A percentile compares a stretch with the other conserved stretches of the same genome.
phyloP scores from a whole-genome alignment of 2,888 invertebrate species.

The Neelides folsomi region DNA sequence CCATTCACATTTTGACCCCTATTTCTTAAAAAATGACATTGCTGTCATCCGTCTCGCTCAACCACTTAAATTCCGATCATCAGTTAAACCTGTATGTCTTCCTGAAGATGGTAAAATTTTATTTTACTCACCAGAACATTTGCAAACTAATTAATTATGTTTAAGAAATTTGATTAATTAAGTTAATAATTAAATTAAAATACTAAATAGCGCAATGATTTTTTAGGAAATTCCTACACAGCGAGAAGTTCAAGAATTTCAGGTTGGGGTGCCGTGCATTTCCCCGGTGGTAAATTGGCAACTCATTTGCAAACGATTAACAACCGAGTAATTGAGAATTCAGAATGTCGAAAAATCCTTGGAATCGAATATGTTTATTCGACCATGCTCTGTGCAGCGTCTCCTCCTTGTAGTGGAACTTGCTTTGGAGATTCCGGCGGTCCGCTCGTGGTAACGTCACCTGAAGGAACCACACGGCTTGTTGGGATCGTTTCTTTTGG shows the following conservation, averaged over 20 bases:
- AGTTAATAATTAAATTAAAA: not conserved
- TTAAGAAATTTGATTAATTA: not conserved
- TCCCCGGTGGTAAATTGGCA: constrained; percentile 36
- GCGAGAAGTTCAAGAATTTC: constrained; percentile 35
- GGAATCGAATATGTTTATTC: constrained; percentile 36
- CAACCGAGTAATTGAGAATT: constrained; percentile 36
- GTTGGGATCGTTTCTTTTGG: constrained; percentile 39
- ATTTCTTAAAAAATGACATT: constrained; percentile 38
- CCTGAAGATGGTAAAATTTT: constrained; percentile 34
- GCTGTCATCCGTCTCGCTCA: constrained; percentile 36
- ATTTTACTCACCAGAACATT: too few relatives aligned
- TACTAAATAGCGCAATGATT: too few relatives aligned
- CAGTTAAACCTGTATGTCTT: constrained; percentile 37
- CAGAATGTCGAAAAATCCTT: constrained; percentile 36
- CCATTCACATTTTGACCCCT: constrained; percentile 38
- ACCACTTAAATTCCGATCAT: constrained; percentile 35
- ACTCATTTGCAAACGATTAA: constrained; percentile 36
- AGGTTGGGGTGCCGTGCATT: constrained; percentile 38
- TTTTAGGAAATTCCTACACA: constrained; percentile 34
- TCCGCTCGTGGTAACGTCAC: constrained; percentile 34
- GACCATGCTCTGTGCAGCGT: constrained; percentile 38
- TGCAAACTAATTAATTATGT: not conserved
- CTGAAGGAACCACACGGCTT: constrained; percentile 34
- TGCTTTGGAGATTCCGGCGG: constrained; percentile 37
- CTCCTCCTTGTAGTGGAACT: constrained; percentile 37